Evolutionary conservation across 2,113 vertebrate genomes (phyloP).

Genomic region (Nothocercus julius): DNA sequence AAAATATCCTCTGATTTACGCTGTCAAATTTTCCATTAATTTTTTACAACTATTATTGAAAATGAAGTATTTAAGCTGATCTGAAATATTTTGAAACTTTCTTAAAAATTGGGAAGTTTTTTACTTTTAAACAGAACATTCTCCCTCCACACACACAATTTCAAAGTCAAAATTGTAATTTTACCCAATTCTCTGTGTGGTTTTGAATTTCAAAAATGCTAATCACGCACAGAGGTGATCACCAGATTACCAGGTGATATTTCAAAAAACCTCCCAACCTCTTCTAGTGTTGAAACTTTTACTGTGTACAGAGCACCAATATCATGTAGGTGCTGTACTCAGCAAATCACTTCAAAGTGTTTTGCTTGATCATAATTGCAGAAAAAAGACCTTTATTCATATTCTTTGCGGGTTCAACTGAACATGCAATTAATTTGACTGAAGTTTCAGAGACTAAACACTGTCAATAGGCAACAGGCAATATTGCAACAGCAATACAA

Average conservation of each 20-base stretch:
- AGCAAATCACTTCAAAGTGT: background rate
- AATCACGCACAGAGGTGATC: background rate
- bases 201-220: background rate
- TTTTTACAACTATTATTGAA: background rate
- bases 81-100: background rate
- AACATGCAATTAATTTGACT: background rate
- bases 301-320: background rate
- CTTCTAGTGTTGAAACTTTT: background rate
- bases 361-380: background rate
- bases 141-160: background rate
- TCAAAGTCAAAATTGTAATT: background rate
- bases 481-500: background rate
- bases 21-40: background rate
- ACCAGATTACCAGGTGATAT: background rate
- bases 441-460: background rate
- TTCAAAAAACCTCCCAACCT: background rate
- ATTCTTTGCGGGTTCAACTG: background rate
- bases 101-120: background rate
- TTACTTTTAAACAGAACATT: background rate
- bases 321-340: background rate
- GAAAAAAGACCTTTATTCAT: background rate
- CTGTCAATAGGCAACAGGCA: background rate
- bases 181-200: background rate
- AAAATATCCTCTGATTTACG: background rate
- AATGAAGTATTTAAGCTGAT: background rate